Evolutionary conservation across 2,797 vertebrate genomes (phyloP), one percentile per base, ranked within the genome.

Genomic region (Heliangelus exortis): DNA sequence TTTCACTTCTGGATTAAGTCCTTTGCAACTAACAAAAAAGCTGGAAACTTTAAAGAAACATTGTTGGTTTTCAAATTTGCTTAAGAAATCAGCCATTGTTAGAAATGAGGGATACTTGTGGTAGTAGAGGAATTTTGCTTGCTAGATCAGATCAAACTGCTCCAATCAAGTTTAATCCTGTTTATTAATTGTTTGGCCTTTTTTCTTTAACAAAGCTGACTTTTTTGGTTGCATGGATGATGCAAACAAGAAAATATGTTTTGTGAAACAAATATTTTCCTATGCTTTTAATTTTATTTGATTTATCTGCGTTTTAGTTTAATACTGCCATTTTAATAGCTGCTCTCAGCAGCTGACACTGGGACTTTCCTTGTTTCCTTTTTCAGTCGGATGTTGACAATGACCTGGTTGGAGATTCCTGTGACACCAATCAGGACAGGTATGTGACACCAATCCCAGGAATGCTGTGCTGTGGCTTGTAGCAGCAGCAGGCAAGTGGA

Each of bases 361-460:
- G 77, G 48, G 90, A 54, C 33, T 76, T 80, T 47, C 31, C 91
- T 15, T 50, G 25, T 93, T 96, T 95, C 61, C 92, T 84, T 94
- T 97, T 98, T 61, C 96, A 99, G 99, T 99, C 99, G 0, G 99
- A 99, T 78, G 63, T 99, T 66, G 99, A 99, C 93, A 99, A 99
- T 34, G 99, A 99, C 92, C 98, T 99, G 81, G 98, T 99, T 66
- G 99, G 99, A 96, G 99, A 99, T 96, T 99, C 99, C 65, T 99
- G 99, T 19, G 99, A 99, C 95, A 99, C 99, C 93, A 99, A 99
- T 97, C 99, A 99, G 97, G 99, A 99, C 98, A 99, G 99, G 99
- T 41, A 41, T 41, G 39, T 19, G 99, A 99, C 95, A 99, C 99
- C 93, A 99, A 99, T 97, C 99, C 99, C 98, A 99, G 99, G 99